Evolutionary conservation across 2,797 vertebrate species (phyloP), one percentile per base, ranked within the genome.

Genomic region (Falco novaeseelandiae): DNA sequence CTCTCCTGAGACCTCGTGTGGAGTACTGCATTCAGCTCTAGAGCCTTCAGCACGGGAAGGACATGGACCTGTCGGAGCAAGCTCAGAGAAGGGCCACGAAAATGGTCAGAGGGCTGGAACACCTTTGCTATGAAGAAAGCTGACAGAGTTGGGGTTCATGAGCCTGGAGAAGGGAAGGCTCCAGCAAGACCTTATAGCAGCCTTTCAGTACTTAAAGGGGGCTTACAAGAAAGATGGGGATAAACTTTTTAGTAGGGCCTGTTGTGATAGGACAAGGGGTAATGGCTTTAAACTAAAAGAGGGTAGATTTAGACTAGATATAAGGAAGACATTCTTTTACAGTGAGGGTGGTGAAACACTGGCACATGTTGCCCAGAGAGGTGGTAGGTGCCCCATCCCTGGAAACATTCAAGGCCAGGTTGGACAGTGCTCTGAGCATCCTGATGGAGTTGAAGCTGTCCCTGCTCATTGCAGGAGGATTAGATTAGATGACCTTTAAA

Each of bases 111-210:
- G 49, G 10, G 17, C 3, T 62, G 38, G 38, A 72, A 25, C 14
- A 40, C 29, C n/a, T 84, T 10, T 40, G 4, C 42, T 22, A 1
- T 57, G 51, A 74, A 2, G 59, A 73, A 2, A 73, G 40, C 11
- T 65, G 42, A 52, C 30, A 42, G 12, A 29, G 34, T 29, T 34
- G 55, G 19, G 12, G 15, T 42, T 42, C 25, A 51, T 71, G 20
- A 61, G 80, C 36, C 36, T 61, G 55, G 15, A 61, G 40, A 79
- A 62, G 62, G 66, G 8, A 58, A 70, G 44, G 34, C 34, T 69
- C 18, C 1, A 1, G 44, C 13, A 34, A 48, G 5, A 48, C 42
- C 34, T 22, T 22, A 14, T 14, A 10, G 18, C 3, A 1, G 34
- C 29, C 18, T 70, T 49, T 3, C 34, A 58, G 6, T 82, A n/a